Percentiles rank a stretch among this genome's conserved stretches.
Conservation (phyloP, 1,140 invertebrate genomes). For the Telenomus remus region DNA sequence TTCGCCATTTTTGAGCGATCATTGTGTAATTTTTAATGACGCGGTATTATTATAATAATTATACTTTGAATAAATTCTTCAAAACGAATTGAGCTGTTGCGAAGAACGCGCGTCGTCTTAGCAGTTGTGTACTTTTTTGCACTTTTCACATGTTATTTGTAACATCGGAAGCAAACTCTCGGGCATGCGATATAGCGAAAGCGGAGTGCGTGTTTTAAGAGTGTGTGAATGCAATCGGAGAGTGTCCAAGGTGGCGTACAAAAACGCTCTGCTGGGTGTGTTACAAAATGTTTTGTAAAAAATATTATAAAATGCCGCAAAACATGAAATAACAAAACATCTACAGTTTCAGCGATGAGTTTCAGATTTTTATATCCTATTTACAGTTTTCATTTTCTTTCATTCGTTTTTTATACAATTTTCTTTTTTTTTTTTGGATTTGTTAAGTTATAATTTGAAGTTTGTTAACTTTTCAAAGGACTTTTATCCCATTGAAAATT, state of each 20-base stretch:
- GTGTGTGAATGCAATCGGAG: constrained; percentile 37
- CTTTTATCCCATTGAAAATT: too few species aligned
- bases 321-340: constrained; percentile 4
- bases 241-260: constrained; percentile 5
- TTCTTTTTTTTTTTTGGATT: not conserved
- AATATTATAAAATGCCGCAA: constrained; percentile 17
- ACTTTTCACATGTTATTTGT: constrained; percentile 48
- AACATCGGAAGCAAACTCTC: constrained; percentile 33
- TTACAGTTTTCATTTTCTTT: not conserved
- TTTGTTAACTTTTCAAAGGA: too few species aligned
- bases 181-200: constrained; percentile 39
- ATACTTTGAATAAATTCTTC: too few species aligned
- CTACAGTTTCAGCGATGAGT: not conserved
- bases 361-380: not conserved
- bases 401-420: not conserved
- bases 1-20: too few species aligned
- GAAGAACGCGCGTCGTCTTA: constrained; percentile 12
- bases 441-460: not conserved
- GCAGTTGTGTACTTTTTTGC: constrained; percentile 42
- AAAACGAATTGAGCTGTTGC: too few species aligned
- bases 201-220: constrained; percentile 22
- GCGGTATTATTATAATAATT: too few species aligned
- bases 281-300: constrained; percentile 37
- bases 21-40: too few species aligned
- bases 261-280: constrained; percentile 17